A percentile compares a stretch with the other conserved stretches of the same genome.
phyloP scores from a whole-genome alignment of 2,888 invertebrate species.

The Tachystola acroxantha region DNA sequence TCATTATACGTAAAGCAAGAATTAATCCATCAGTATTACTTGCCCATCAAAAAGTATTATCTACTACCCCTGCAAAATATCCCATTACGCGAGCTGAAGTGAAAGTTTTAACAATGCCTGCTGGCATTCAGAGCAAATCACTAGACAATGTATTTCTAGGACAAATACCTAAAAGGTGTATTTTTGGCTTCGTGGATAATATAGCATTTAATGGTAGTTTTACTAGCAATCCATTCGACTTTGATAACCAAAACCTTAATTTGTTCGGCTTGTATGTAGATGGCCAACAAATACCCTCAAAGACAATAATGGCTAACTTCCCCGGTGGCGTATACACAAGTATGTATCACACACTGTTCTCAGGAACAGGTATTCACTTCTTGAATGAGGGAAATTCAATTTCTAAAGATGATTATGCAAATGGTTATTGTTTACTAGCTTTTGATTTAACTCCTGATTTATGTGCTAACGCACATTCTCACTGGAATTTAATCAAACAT shows the following conservation, averaged over 20 bases:
- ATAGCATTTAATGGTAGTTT: slow-evolving; percentile 17
- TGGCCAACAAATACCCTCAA: slow-evolving; percentile 16
- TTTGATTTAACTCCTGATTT: slow-evolving; percentile 22
- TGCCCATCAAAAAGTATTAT: slow-evolving; percentile 16
- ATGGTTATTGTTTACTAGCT: no score
- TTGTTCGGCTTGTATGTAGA: slow-evolving; percentile 21
- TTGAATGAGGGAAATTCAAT: slow-evolving; percentile 21
- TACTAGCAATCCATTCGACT: slow-evolving; percentile 20
- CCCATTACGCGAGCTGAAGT: no score
- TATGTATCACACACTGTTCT: slow-evolving; percentile 18
- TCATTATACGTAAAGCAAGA: slow-evolving; percentile 11
- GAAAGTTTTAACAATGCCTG: slow-evolving; percentile 19
- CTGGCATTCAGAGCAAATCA: slow-evolving; percentile 18
- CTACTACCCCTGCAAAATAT: slow-evolving; percentile 21
- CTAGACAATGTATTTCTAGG: slow-evolving; percentile 22
- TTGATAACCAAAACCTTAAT: slow-evolving; percentile 19
- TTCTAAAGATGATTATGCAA: slow-evolving; percentile 17
- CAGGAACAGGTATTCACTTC: slow-evolving; percentile 22
- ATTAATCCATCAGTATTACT: slow-evolving; percentile 18
- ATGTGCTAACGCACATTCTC: slow-evolving; percentile 14
- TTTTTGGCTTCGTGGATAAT: slow-evolving; percentile 18
- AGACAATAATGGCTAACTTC: slow-evolving; percentile 14
- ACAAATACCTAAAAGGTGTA: slow-evolving; percentile 19
- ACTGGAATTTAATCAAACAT: slow-evolving; percentile 21
- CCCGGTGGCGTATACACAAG: slow-evolving; percentile 6